Conservation (phyloP, 2,113 vertebrate species). For the Nipponia nippon region DNA sequence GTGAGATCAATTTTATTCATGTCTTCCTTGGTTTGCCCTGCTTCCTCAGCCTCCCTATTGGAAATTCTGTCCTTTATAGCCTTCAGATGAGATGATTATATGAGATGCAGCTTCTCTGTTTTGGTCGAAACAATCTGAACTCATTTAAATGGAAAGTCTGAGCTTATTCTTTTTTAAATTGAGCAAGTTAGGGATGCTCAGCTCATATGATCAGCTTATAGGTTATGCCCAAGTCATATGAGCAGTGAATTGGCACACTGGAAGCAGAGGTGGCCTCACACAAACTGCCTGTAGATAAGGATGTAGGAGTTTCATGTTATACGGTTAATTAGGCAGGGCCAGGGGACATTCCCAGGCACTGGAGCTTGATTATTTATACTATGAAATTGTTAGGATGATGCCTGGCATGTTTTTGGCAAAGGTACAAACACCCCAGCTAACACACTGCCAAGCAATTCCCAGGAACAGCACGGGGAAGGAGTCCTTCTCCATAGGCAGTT, state of each 20-base stretch:
- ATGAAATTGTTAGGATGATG: conserved; percentile 9
- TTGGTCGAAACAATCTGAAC: not conserved
- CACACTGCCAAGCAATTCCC: conserved; percentile 23
- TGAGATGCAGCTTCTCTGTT: not conserved
- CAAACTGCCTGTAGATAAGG: not conserved
- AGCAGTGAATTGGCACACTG: not conserved
- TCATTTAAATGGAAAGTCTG: not conserved
- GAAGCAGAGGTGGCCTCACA: not conserved
- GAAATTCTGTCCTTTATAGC: not conserved
- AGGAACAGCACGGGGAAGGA: not conserved
- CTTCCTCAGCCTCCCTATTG: not conserved
- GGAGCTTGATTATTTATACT: conserved; percentile 23
- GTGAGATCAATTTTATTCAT: not conserved
- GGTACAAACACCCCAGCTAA: not conserved
- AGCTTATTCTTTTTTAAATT: not conserved
- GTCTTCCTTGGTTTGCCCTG: not conserved
- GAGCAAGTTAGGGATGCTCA: not conserved
- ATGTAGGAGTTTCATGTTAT: conserved; percentile 7
- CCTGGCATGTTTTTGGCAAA: conserved; percentile 35
- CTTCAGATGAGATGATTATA: not conserved
- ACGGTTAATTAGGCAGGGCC: conserved; percentile 7
- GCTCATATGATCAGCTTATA: not conserved
- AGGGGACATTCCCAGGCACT: conserved; percentile 22
- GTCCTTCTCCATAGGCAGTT: not conserved
- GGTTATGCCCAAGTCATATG: not conserved